phyloP scores from a whole-genome alignment of 2,113 vertebrate species.

The Tetrax tetrax region DNA sequence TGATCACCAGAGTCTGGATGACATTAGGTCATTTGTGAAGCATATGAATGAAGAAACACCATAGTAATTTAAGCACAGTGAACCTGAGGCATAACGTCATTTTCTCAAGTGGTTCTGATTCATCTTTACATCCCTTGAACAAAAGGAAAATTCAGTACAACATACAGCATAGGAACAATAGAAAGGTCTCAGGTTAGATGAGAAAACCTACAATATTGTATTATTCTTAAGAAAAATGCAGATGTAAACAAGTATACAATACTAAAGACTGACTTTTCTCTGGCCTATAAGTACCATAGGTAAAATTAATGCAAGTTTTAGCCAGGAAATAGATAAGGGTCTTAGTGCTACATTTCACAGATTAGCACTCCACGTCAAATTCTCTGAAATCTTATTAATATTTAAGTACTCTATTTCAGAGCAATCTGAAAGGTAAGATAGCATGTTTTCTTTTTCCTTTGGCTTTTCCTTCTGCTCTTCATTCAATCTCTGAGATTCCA shows the following conservation, averaged over 20 bases:
- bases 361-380: not conserved
- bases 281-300: not conserved
- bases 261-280: not conserved
- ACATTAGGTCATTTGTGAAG: not conserved
- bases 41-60: not conserved
- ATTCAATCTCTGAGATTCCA: not conserved
- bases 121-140: not conserved
- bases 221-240: not conserved
- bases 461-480: not conserved
- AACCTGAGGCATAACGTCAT: not conserved
- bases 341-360: not conserved
- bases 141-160: not conserved
- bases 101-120: not conserved
- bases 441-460: not conserved
- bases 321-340: not conserved
- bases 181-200: not conserved
- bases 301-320: not conserved
- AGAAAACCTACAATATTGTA: not conserved
- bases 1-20: not conserved
- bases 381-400: not conserved
- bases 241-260: not conserved
- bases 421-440: not conserved
- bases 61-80: not conserved
- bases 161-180: not conserved
- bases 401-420: not conserved